Conservation (phyloP, 2,113 vertebrate species). For the Pseudorasbora parva region DNA sequence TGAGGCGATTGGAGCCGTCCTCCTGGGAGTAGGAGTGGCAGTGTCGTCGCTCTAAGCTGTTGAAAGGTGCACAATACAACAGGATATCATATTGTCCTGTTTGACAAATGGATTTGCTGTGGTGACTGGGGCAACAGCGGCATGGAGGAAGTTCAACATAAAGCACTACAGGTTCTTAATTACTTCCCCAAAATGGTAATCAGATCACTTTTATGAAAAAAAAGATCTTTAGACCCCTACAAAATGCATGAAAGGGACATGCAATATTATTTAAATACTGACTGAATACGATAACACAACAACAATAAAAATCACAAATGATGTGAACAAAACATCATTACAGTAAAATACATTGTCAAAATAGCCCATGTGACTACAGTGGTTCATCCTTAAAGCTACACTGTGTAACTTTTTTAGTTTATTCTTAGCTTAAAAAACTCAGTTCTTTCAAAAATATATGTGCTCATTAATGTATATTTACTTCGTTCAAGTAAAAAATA, state of each 20-base stretch:
- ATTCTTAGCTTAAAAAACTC: too few relatives aligned
- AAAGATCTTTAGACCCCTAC: neutral
- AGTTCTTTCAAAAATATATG: too few relatives aligned
- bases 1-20: slow-evolving; percentile 62
- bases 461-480: too few relatives aligned
- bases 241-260: neutral
- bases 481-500: too few relatives aligned
- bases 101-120: slow-evolving; percentile 79
- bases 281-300: neutral
- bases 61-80: slow-evolving; percentile 76
- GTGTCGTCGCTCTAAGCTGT: slow-evolving; percentile 72
- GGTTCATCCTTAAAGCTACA: too few relatives aligned
- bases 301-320: neutral
- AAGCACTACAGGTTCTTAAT: slow-evolving; percentile 52
- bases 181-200: slow-evolving; percentile 21
- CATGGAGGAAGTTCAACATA: slow-evolving; percentile 29
- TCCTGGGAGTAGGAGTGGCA: slow-evolving; percentile 77
- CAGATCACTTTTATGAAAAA: neutral
- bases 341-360: neutral
- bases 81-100: slow-evolving; percentile 74
- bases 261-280: neutral
- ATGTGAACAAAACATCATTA: too few relatives aligned
- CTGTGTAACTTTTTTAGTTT: too few relatives aligned
- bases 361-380: neutral
- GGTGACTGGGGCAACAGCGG: slow-evolving; percentile 66